Evolutionary conservation across 2,888 invertebrate genomes (phyloP).

Genomic region (Acleris holmiana): DNA sequence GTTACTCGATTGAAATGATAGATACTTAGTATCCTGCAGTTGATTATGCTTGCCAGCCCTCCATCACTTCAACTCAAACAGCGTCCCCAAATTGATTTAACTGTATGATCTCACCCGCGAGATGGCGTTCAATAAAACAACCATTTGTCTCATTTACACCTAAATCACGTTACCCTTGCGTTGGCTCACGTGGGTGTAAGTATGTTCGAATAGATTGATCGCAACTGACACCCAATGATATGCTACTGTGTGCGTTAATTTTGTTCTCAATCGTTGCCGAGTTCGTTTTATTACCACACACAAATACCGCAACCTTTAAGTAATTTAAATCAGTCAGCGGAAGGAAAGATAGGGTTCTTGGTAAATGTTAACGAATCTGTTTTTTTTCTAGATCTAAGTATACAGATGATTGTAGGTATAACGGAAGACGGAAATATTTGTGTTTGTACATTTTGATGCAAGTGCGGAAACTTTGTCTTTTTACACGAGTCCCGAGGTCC

Average conservation of each 20-base stretch:
- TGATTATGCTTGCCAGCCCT: not conserved
- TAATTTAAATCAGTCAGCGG: not conserved
- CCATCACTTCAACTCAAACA: slow-evolving; percentile 2
- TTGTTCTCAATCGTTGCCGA: no score
- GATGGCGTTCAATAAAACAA: slow-evolving; percentile 43
- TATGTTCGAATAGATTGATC: no score
- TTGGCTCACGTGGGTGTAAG: not conserved
- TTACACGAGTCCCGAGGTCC: no score
- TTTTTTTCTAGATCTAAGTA: slow-evolving; percentile 5
- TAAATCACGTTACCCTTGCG: slow-evolving; percentile 13
- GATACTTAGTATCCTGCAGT: not conserved
- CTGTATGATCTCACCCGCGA: slow-evolving; percentile 37
- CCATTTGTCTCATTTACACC: slow-evolving; percentile 45
- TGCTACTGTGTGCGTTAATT: no score
- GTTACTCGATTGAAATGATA: no score
- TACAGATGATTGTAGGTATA: not conserved
- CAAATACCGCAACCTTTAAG: no score
- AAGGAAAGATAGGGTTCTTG: not conserved
- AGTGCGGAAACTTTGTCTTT: no score
- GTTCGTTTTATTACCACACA: no score
- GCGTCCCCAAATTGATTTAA: slow-evolving; percentile 36
- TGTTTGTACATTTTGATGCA: no score
- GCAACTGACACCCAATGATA: no score
- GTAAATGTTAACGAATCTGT: not conserved
- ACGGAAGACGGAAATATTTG: not conserved